Evolutionary conservation across 2,888 invertebrate species (phyloP).

Genomic region (Meganola albula): DNA sequence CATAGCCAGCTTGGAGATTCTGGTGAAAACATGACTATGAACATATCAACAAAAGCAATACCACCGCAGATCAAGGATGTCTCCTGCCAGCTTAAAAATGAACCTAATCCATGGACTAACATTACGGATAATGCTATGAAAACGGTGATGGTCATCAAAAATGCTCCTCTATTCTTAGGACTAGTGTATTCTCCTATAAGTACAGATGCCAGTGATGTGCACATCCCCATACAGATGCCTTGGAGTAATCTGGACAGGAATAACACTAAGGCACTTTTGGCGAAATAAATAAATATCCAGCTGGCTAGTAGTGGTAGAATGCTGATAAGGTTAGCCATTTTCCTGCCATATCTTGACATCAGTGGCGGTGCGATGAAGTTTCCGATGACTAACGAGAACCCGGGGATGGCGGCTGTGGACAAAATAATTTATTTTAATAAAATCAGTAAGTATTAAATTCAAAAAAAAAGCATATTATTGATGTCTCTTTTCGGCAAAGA

Average conservation of each 20-base stretch:
- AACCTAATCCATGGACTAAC: constrained; percentile 78
- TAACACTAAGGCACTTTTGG: constrained; percentile 42
- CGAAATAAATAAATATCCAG: constrained; percentile 63
- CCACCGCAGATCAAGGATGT: constrained; percentile 67
- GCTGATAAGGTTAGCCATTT: constrained; percentile 55
- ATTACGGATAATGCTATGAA: constrained; percentile 78
- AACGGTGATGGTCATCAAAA: constrained; percentile 78
- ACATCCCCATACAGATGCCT: constrained; percentile 72
- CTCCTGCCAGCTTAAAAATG: constrained; percentile 72
- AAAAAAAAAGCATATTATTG: no score
- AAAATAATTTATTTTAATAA: no score
- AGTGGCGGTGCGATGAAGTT: constrained; percentile 42
- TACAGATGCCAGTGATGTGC: constrained; percentile 63
- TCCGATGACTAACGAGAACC: constrained; percentile 37
- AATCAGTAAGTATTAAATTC: no score
- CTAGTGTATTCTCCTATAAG: constrained; percentile 76
- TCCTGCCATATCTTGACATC: constrained; percentile 71
- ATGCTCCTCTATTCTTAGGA: constrained; percentile 77
- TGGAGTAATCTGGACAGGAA: constrained; percentile 51
- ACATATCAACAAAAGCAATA: constrained; percentile 61
- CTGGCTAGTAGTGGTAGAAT: constrained; percentile 62
- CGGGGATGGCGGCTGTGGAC: constrained; percentile 43
- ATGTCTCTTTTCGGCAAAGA: no score
- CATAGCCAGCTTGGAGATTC: constrained; percentile 83
- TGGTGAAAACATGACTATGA: constrained; percentile 58